Evolutionary conservation across 2,888 invertebrate species (phyloP), one percentile per base, ranked within the genome.

Genomic region (Cosmopolites sordidus): DNA sequence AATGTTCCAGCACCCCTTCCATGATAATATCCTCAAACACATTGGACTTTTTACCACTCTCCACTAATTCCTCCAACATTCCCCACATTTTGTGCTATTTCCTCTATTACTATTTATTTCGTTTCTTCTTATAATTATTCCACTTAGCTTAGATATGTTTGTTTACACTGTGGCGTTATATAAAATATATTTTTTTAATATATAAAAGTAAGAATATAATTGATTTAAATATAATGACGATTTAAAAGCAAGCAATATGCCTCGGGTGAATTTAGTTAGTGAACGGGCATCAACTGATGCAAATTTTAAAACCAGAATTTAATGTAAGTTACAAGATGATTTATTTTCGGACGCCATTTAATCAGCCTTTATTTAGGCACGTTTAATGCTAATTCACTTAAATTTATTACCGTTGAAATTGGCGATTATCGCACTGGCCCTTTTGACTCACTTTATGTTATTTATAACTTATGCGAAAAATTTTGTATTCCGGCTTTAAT

Each of bases 321-420:
- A 67, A 66, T 68, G 67, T 67, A 66, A 67, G 66, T 70, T 69
- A 69, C 64, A 67, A 64, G 68, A 69, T 70, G 70, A 72, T 72
- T 72, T 72, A 72, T 71, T 64, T 67, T 63, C 66, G 65, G 67
- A 65, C 66, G 66, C 66, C 69, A 68, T 70, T 72, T 72, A 71
- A 72, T 71, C 69, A 71, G 67, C 66, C 67, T 69, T 68, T 69
- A 69, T 71, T 71, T 71, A 70, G 69, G 67, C 66, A 67, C 70
- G 68, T 70, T 70, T 72, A 69, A 70, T 71, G 69, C 69, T 70
- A 70, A 69, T 69, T 66, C 66, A 66, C 67, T 68, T 65, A 67
- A 69, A 71, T 72, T 71, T 72, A 70, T 72, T 70, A 65, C 67
- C 69, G 66, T 65, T 68, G 64, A 71, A 69, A 69, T 69, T 67